Evolutionary conservation across 1,140 invertebrate genomes (phyloP), one percentile per base, ranked within the genome.

Genomic region (Lasaia peninsularis): DNA sequence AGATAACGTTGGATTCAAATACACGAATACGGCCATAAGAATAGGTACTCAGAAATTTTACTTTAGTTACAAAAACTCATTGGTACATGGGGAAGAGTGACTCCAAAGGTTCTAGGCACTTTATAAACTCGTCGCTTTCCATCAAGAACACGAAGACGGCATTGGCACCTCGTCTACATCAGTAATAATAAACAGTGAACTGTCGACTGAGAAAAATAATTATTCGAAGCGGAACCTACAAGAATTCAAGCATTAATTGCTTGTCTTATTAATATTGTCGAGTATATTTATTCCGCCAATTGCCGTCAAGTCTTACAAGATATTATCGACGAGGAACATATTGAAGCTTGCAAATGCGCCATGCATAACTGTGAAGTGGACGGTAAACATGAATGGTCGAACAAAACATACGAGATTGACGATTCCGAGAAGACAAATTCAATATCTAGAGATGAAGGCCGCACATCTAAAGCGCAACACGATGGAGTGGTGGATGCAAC

Each of bases 301-400:
- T 51, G 37, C 18, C 40, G 16, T 44, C 40, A 44, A 44, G 3
- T 44, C 8, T 20, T 44, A 20, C 37, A 44, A 44, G 55, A 69
- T 7, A 50, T 66, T 69, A 60, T 69, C 63, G 18, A 21, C 35
- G 49, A 50, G 12, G 40, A 57, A 53, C 31, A 63, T 67, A 33
- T 54, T 56, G 40, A 44, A 44, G 7, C 34, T 60, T 24, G 37
- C 40, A 16, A 28, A 16, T 67, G 64, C 54, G 60, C 57, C 52
- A 2, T 3, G 3, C 37, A 37, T 37, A 6, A 4, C 2, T 37
- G 35, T 37, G 12, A 14, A 37, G 4, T 37, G 35, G 48, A 50
- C 48, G 20, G 48, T 20, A 7, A 50, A 2, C 2, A 11, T 50
- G 2, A 5, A 3, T 50, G 48, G 48, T n/a, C n/a, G n/a, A n/a